These are phyloP conservation scores for Dolichoris vasculosae DNA, from an alignment of 1,140 invertebrate genomes.

Conservation along the genomic window DNA sequence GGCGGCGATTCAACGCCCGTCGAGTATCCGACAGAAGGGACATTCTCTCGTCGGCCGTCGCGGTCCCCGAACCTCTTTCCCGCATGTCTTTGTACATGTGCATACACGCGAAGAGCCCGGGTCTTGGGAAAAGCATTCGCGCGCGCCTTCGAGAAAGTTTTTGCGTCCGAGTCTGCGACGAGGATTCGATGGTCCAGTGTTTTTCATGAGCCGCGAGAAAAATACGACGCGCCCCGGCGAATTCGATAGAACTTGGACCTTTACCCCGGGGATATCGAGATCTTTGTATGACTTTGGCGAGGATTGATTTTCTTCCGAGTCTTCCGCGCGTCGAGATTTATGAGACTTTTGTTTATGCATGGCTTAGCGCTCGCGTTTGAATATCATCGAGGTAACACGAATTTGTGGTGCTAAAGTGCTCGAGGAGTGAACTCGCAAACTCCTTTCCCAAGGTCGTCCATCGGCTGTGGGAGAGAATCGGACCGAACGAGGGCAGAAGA, in stretches of 20 bases:
- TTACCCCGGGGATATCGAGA: neutral
- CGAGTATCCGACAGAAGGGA: neutral
- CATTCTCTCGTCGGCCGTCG: constrained; percentile 42
- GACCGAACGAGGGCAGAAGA: neutral
- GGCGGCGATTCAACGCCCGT: too few relatives aligned
- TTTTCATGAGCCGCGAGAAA: neutral
- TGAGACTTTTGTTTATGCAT: too few relatives aligned
- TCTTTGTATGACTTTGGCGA: neutral
- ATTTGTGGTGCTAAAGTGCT: neutral
- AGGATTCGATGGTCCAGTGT: neutral
- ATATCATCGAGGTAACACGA: neutral
- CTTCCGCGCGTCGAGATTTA: too few relatives aligned
- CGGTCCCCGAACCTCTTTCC: constrained; percentile 13
- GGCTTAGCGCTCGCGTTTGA: neutral
- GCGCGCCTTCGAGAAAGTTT: neutral
- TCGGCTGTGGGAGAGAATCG: neutral
- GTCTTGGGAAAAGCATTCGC: neutral
- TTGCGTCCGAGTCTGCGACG: neutral
- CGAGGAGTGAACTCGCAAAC: neutral
- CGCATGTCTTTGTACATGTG: neutral
- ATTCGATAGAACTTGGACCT: neutral
- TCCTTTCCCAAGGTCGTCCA: neutral
- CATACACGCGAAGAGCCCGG: neutral
- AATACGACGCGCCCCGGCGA: neutral
- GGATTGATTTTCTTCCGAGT: too few relatives aligned